These are phyloP conservation scores for Muscicapa adusta DNA, from an alignment of 2,113 vertebrate species.

Conservation along the genomic window DNA sequence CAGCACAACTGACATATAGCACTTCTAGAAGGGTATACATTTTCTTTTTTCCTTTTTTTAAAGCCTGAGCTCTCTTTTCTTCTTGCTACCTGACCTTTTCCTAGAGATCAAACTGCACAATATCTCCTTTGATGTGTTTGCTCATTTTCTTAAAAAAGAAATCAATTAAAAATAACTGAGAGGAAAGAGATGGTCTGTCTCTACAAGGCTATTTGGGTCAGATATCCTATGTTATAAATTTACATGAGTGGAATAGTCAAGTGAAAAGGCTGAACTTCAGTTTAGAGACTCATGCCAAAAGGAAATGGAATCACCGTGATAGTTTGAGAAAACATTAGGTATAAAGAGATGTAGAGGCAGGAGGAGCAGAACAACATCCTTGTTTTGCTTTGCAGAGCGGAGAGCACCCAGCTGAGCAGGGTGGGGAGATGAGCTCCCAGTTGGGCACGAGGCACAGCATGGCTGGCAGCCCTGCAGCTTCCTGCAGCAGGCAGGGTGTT, in stretches of 20 bases:
- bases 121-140: neutral
- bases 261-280: neutral
- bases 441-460: rapidly evolving
- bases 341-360: neutral
- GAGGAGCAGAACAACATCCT: neutral
- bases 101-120: neutral
- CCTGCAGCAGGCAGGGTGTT: neutral
- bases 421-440: neutral
- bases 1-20: neutral
- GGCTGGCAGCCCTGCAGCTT: neutral
- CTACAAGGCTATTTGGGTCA: neutral
- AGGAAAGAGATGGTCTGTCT: neutral
- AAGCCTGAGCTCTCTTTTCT: neutral
- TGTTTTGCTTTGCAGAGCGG: neutral
- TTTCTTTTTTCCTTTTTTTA: neutral
- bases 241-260: neutral
- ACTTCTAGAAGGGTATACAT: neutral
- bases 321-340: neutral
- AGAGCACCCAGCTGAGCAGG: neutral
- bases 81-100: neutral
- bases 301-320: neutral
- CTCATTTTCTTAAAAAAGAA: neutral
- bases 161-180: neutral
- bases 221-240: neutral
- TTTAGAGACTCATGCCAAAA: neutral